Base-by-base conservation (phyloP, 1,140 invertebrate genomes). In the Drosophila suzukii region DNA sequence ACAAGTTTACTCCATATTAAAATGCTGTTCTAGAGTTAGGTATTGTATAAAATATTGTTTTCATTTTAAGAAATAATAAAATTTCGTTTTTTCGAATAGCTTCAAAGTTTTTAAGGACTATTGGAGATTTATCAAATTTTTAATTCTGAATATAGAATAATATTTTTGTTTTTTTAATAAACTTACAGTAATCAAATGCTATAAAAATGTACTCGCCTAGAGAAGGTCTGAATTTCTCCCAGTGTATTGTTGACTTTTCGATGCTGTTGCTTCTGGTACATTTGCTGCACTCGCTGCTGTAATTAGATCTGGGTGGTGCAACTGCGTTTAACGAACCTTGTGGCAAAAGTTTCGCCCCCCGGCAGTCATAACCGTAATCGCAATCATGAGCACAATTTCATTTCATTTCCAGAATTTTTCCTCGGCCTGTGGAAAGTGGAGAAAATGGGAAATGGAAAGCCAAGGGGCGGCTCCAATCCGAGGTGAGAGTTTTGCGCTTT, bases 321-420 rank as follows among this genome's bases (percentile, higher is more conserved):
- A 55, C 62, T 59, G 78, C 55, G 63, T 71, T 75, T 70, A 85
- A 84, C 81, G 76, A 84, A 70, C 43, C 77, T 85, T 77, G 73
- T 51, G 76, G 57, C 58, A 58, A 67, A 67, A 55, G 20, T 17
- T 39, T 27, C 30, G 30, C 36, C 77, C 44, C 32, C 20, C 36
- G 39, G 50, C 82, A 88, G 78, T 82, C 83, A 88, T 86, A 86
- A 79, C 50, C 78, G 59, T 79, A 88, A 86, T 86, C 82, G 79
- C 75, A 86, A 86, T 86, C 82, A 86, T 88, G 78, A 86, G 82
- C 83, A 86, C 78, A 82, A 86, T 86, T 86, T 88, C 75, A 88
- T 86, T 71, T 71, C 44, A 71, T 71, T 71, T 86, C 59, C 65
- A 86, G 75, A 75, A 80, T 71, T 86, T 79, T 76, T 65, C 57